phyloP scores from a whole-genome alignment of 2,888 invertebrate species.

The Agrypnus murinus region DNA sequence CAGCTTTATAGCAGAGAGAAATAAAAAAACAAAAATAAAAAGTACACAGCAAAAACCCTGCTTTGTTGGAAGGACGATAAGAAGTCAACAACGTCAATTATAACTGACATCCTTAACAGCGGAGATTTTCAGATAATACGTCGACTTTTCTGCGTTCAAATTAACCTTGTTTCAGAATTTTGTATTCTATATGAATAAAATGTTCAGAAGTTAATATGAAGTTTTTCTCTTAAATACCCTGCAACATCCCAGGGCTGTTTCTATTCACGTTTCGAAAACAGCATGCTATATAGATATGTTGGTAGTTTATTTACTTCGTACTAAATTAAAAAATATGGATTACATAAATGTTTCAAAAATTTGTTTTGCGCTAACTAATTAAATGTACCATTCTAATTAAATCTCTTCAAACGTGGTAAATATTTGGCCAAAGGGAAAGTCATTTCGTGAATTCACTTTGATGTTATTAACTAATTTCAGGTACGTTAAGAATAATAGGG shows the following conservation, averaged over 20 bases:
- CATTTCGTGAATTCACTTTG: neutral
- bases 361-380: no score
- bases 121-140: conserved; percentile 37
- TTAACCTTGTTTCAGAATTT: conserved; percentile 30
- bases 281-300: no score
- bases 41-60: conserved; percentile 15
- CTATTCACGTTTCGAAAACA: conserved; percentile 2
- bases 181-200: conserved; percentile 15
- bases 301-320: no score
- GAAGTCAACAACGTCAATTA: conserved; percentile 41
- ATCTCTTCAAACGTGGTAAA: neutral
- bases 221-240: conserved; percentile 18
- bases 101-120: conserved; percentile 34
- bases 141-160: conserved; percentile 15
- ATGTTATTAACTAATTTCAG: conserved; percentile 12
- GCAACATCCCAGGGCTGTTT: neutral
- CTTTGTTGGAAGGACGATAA: conserved; percentile 25
- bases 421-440: neutral
- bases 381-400: conserved; percentile 7
- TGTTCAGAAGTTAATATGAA: conserved; percentile 9
- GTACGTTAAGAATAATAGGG: neutral
- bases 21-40: conserved; percentile 7
- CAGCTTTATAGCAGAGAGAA: no score
- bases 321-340: no score
- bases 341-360: no score